phyloP scores from a whole-genome alignment of 2,797 vertebrate species.

The Mastacembelus armatus region DNA sequence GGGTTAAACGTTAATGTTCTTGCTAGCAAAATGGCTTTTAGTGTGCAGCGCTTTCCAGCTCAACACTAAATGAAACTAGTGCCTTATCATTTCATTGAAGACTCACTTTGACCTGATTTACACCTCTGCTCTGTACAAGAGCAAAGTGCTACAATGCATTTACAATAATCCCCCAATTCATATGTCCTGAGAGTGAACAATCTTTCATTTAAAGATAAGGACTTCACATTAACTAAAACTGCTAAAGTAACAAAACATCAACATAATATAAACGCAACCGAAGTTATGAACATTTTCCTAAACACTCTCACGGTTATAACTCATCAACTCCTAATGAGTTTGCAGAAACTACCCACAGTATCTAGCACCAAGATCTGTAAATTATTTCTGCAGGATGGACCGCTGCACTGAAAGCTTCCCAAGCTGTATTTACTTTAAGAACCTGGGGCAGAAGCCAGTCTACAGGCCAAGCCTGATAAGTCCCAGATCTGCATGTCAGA shows the following conservation, averaged over 20 bases:
- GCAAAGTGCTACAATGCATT: not conserved
- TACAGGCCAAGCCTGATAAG: constrained; percentile 59
- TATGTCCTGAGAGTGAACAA: not conserved
- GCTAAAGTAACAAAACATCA: not conserved
- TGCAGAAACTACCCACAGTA: constrained; percentile 26
- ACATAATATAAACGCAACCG: not conserved
- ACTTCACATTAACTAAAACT: not conserved
- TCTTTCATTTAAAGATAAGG: not conserved
- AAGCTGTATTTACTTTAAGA: constrained; percentile 63
- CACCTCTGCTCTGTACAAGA: not conserved
- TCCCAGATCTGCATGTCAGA: constrained; percentile 66
- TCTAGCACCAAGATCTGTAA: constrained; percentile 43
- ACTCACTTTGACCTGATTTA: constrained; percentile 28
- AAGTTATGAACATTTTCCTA: not conserved
- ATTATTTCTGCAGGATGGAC: constrained; percentile 36
- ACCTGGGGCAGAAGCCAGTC: constrained; percentile 42
- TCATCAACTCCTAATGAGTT: constrained; percentile 32
- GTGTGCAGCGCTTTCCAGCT: constrained; percentile 5
- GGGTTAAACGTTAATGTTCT: not conserved
- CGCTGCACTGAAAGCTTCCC: constrained; percentile 39
- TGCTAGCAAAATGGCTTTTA: not conserved
- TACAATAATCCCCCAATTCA: no score
- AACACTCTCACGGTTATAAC: constrained; percentile 1
- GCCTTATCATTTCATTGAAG: not conserved
- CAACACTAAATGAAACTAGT: not conserved